phyloP scores from a whole-genome alignment of 2,113 vertebrate species.

The Clarias magur region DNA sequence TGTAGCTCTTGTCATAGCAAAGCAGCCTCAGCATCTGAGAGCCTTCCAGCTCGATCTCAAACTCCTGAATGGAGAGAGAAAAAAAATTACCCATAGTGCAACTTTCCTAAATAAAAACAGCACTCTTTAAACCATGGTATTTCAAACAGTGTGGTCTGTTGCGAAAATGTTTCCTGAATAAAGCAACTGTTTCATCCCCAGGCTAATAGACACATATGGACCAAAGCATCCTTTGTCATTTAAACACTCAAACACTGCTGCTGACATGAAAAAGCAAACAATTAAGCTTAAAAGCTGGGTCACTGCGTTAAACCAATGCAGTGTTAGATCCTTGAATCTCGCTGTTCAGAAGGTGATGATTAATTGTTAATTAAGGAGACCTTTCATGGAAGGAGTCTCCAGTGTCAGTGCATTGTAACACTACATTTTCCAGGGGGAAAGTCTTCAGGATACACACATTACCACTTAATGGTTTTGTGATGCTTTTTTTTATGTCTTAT shows the following conservation, averaged over 20 bases:
- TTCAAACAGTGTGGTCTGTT: not conserved
- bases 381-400: not conserved
- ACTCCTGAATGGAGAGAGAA: conserved; percentile 77
- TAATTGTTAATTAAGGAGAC: not conserved
- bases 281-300: not conserved
- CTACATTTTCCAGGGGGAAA: not conserved
- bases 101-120: not conserved
- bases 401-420: not conserved
- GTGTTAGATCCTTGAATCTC: not conserved
- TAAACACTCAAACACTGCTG: not conserved
- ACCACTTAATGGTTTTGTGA: not conserved
- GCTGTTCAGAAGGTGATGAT: not conserved
- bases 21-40: conserved; percentile 92
- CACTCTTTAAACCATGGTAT: not conserved
- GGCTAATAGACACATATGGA: not conserved
- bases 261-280: not conserved
- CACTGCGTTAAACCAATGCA: not conserved
- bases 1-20: conserved; percentile 95
- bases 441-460: not conserved
- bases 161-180: conserved; percentile 48
- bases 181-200: conserved; percentile 52
- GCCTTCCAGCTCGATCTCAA: conserved; percentile 98
- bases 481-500: not conserved
- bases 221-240: not conserved
- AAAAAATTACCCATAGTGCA: conserved; percentile 13